phyloP scores from a whole-genome alignment of 2,888 invertebrate species.

The Achlya flavicornis region DNA sequence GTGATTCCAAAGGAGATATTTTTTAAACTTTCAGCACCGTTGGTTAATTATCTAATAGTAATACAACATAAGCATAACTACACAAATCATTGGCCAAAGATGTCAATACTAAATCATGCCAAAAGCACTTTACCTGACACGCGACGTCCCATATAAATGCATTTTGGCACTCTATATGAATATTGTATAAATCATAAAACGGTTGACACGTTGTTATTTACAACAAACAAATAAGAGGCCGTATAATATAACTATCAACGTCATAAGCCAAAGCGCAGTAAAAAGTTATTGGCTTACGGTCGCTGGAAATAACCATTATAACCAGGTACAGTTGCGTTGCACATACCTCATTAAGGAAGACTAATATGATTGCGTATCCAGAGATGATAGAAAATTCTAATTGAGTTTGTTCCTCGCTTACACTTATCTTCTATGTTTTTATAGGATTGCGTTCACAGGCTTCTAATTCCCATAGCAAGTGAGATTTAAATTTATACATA shows the following conservation, averaged over 20 bases:
- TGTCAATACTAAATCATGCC: slow-evolving; percentile 45
- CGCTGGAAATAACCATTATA: slow-evolving; percentile 38
- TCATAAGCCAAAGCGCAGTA: slow-evolving; percentile 41
- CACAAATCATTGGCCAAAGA: slow-evolving; percentile 21
- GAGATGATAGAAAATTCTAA: neutral
- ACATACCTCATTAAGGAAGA: slow-evolving; percentile 34
- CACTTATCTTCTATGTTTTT: neutral
- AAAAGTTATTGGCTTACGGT: slow-evolving; percentile 51
- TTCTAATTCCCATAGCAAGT: too few relatives aligned
- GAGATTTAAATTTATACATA: too few relatives aligned
- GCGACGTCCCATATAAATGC: slow-evolving; percentile 44
- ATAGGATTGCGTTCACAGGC: too few relatives aligned
- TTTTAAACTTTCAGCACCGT: slow-evolving; percentile 32
- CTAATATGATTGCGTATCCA: neutral
- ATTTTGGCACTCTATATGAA: slow-evolving; percentile 58
- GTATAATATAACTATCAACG: slow-evolving; percentile 32
- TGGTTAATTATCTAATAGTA: neutral
- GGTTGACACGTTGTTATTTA: slow-evolving; percentile 57
- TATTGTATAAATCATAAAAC: slow-evolving; percentile 63
- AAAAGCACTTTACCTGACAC: slow-evolving; percentile 51
- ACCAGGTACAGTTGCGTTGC: slow-evolving; percentile 34
- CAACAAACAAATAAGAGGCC: slow-evolving; percentile 61
- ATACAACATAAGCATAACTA: neutral
- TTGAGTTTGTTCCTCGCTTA: neutral
- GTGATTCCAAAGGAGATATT: slow-evolving; percentile 31